Evolutionary conservation across 2,113 vertebrate species (phyloP).

Genomic region (Leucopternis melanops): DNA sequence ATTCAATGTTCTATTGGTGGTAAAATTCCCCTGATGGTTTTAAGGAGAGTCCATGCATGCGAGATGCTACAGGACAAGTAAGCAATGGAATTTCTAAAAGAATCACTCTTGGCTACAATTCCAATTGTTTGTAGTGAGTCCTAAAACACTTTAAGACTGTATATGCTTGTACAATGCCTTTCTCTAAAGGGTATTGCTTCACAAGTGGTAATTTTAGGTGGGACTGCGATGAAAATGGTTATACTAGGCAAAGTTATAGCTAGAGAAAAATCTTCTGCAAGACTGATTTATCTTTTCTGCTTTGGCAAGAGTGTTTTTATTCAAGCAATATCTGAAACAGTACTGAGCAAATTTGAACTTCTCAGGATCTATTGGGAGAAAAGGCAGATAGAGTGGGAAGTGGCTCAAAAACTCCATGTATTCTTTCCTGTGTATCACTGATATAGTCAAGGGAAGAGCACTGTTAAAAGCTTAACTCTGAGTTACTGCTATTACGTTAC

Average conservation of each 20-base stretch:
- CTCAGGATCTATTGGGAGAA: neutral
- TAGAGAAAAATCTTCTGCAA: neutral
- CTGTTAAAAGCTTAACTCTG: too few relatives aligned
- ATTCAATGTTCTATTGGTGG: neutral
- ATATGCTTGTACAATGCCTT: neutral
- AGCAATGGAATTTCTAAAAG: neutral
- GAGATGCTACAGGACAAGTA: neutral
- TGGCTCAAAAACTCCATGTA: neutral
- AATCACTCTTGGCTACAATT: neutral
- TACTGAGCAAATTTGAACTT: neutral
- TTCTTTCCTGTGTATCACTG: neutral
- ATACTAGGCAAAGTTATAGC: neutral
- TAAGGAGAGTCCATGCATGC: neutral
- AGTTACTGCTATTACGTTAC: too few relatives aligned
- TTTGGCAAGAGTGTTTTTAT: neutral
- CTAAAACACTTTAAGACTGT: neutral
- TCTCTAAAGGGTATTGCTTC: neutral
- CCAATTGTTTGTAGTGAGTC: neutral
- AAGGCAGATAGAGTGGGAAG: neutral
- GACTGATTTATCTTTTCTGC: neutral
- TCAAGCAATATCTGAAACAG: neutral
- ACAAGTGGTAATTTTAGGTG: neutral
- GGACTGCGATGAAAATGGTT: neutral
- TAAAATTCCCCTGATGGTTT: neutral
- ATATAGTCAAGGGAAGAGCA: neutral